Base-by-base conservation (phyloP, 1,140 invertebrate genomes). In the Neoseiulus cucumeris region DNA sequence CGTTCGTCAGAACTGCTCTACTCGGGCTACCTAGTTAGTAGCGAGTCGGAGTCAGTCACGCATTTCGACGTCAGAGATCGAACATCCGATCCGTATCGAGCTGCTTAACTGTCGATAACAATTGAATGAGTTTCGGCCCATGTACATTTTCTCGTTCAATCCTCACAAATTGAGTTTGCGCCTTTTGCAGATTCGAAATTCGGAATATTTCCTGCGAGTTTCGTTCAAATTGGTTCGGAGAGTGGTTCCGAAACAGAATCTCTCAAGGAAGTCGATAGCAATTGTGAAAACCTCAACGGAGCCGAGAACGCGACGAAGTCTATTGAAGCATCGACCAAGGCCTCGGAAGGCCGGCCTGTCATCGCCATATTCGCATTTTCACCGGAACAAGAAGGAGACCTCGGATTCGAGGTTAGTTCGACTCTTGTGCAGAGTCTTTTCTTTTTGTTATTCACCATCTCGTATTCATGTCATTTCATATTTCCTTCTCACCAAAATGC, bases 221-320 rank as follows among this genome's bases (percentile, higher is more conserved):
- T 59, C 51, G 51, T 59, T 2, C 51, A 59, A 25, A 25, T 59
- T 14, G 33, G 33, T 39, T 39, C 33, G 4, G 51, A 59, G 22
- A 59, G 33, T 25, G 51, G 33, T 25, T 59, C 51, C 25, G 51
- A 59, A 33, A 59, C 51, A 18, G 51, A 59, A 33, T 59, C 51
- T 25, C 51, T 59, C 14, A 59, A 59, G 9, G 51, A 59, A 33
- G 5, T 33, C 4, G 51, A 59, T 17, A 59, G 51, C 22, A 39
- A 39, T 39, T 39, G 33, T 39, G 33, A 39, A 39, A 39, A 39
- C 33, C 33, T 39, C 33, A 9, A 39, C 9, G 33, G 33, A 39
- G 33, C 33, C 9, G 33, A 39, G 33, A 9, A 17, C 51, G 33
- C 14, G 25, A 29, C 17, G 51, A 59, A 59, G 9, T 2, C 51